Conservation (phyloP, 2,797 vertebrate genomes). For the Erpetoichthys calabaricus region DNA sequence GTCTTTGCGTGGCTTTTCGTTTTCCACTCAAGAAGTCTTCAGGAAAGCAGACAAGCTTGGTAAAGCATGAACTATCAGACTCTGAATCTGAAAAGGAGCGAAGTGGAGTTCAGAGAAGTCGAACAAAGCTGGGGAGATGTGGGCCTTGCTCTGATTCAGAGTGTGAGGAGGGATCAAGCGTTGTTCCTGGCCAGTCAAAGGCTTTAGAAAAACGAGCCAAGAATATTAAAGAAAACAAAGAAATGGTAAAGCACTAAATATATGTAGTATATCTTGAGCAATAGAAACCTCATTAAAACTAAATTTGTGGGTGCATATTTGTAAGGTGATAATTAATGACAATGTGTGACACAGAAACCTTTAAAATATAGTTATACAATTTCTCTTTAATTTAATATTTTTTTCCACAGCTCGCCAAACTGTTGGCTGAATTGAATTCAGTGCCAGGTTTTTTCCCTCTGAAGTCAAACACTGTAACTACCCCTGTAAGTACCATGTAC, state of each 20-base stretch:
- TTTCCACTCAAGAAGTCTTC: slow-evolving; percentile 65
- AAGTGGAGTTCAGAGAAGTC: slow-evolving; percentile 13
- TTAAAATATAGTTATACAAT: background rate
- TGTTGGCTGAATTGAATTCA: slow-evolving; percentile 75
- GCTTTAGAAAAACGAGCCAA: slow-evolving; percentile 67
- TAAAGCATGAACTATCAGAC: slow-evolving; percentile 13
- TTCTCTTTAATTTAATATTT: background rate
- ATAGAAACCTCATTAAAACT: background rate
- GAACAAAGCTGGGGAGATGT: background rate
- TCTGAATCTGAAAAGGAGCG: slow-evolving; percentile 17
- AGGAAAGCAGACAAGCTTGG: slow-evolving; percentile 12
- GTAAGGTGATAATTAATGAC: background rate
- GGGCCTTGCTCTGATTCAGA: slow-evolving; percentile 27
- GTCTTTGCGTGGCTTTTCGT: slow-evolving; percentile 75
- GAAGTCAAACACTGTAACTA: slow-evolving; percentile 33
- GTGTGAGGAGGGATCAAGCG: slow-evolving; percentile 37
- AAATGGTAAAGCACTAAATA: slow-evolving; percentile 58
- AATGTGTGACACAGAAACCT: background rate
- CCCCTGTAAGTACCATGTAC: slow-evolving; percentile 49
- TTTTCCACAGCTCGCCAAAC: slow-evolving; percentile 68
- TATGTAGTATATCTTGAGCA: background rate
- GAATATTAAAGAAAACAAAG: slow-evolving; percentile 94
- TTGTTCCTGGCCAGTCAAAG: slow-evolving; percentile 43
- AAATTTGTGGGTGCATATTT: background rate
- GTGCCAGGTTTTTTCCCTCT: slow-evolving; percentile 65